phyloP scores from a whole-genome alignment of 1,140 invertebrate species.

The Leptinotarsa lineolata region DNA sequence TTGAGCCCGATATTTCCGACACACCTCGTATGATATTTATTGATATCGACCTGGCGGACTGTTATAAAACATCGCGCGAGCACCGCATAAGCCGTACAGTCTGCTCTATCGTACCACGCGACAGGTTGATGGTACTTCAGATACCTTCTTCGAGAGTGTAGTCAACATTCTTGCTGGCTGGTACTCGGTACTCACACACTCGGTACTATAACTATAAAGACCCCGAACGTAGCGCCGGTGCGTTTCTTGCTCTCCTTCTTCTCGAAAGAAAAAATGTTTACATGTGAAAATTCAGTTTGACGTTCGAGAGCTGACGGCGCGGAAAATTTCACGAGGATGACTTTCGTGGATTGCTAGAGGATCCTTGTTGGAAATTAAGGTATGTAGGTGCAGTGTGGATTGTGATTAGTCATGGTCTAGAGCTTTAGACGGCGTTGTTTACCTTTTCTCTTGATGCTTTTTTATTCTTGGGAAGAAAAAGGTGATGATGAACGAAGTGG shows the following conservation, averaged over 20 bases:
- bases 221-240: constrained; percentile 6
- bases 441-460: too few species aligned
- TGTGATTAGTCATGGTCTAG: constrained; percentile 4
- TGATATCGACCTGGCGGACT: background rate
- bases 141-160: constrained; percentile 12
- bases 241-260: background rate
- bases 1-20: background rate
- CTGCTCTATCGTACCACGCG: background rate
- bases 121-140: constrained; percentile 5
- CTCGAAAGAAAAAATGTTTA: constrained; percentile 1
- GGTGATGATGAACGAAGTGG: too few species aligned
- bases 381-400: constrained; percentile 8
- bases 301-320: background rate
- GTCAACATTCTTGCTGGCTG: constrained; percentile 14
- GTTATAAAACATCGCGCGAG: constrained; percentile 1
- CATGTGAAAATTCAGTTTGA: constrained; percentile 3
- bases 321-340: background rate
- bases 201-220: constrained; percentile 17
- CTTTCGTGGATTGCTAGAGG: background rate
- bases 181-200: constrained; percentile 1
- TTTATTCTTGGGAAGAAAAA: too few species aligned
- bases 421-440: background rate
- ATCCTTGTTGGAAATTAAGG: background rate
- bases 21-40: background rate
- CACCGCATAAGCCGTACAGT: constrained; percentile 8